Base-by-base conservation (phyloP, 2,888 invertebrate genomes). In the Empis livida region DNA sequence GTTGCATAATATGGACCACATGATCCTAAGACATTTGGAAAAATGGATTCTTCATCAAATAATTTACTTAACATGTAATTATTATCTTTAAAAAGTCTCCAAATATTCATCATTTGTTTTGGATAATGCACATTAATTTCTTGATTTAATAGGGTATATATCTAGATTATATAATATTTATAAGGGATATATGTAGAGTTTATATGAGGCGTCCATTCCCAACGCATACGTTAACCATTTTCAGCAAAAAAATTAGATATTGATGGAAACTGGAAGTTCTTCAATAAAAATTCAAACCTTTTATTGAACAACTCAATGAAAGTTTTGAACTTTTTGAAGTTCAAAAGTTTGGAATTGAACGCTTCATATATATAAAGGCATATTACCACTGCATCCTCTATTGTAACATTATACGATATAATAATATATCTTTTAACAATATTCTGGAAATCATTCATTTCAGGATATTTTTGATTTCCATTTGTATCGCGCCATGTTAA, bases 41-140 rank as follows among this genome's bases (percentile, higher is more conserved):
- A 67, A 6, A 67, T 51, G 11, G 60, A 63, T 38, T 67, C 68
- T 44, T 67, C 68, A 48, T 67, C 67, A 45, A 63, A 67, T 1
- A 67, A 55, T 49, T 67, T 67, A 42, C 66, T 61, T 62, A 67
- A 65, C 64, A 67, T 63, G 41, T 67, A 67, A 47, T 67, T 66
- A 53, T 67, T 66, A 51, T 67, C 66, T 46, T 63, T 64, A 49
- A 67, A 67, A 44, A 67, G 50, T 2, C 65, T 53, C 67, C 67
- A 67, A 39, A 65, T 62, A 45, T 64, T 65, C 0, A 63, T 51
- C 63, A 67, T 67, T 53, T 67, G 68, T 43, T 62, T 59, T 1
- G 66, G 57, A 54, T 62, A 62, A 32, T 64, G 60, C 42, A 60
- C 57, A 10, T 65, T 61, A 16, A 67, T 66, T 55, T 67, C 67